Conservation (phyloP, 2,113 vertebrate genomes). For the Hemiprocne comata region DNA sequence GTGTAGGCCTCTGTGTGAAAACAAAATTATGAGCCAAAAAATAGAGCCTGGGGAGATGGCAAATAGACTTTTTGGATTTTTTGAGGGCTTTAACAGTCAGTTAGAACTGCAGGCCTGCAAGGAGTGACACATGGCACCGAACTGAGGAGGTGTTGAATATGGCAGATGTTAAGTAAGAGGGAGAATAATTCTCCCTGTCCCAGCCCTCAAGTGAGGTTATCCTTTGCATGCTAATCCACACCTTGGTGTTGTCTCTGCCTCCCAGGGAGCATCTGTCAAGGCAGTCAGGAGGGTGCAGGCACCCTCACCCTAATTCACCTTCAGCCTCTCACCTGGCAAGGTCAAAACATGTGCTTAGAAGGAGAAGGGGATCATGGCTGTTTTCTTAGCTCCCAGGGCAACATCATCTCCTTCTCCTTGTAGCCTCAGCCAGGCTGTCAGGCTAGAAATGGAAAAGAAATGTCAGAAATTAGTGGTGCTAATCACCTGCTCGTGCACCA, state of each 20-base stretch:
- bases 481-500: background rate
- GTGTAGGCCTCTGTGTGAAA: background rate
- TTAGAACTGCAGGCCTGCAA: background rate
- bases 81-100: background rate
- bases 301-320: background rate
- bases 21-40: background rate
- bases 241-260: background rate
- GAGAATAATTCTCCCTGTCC: background rate
- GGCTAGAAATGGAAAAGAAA: fast-evolving
- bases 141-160: background rate
- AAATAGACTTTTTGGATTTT: background rate
- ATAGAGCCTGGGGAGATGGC: background rate
- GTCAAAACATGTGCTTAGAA: background rate
- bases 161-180: background rate
- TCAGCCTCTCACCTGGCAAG: background rate
- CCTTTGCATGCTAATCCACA: background rate
- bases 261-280: background rate
- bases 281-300: background rate
- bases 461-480: background rate
- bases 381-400: background rate
- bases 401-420: background rate
- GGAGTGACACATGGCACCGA: background rate
- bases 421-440: background rate
- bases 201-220: background rate
- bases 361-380: background rate